phyloP scores from a whole-genome alignment of 2,113 vertebrate genomes.

The Equus przewalskii region DNA sequence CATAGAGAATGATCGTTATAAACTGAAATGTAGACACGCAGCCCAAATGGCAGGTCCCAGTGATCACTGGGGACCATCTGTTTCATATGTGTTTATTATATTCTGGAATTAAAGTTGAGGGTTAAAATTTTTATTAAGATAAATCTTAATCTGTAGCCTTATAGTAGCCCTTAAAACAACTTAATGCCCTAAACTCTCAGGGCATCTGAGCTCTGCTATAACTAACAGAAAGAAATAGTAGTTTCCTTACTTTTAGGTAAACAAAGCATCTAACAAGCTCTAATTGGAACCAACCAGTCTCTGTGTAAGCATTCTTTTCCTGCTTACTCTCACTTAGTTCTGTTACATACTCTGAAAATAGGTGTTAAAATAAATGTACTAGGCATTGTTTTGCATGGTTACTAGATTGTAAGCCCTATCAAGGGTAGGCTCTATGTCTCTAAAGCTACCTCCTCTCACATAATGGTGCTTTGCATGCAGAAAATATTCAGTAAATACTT shows the following conservation, averaged over 20 bases:
- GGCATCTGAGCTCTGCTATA: background rate
- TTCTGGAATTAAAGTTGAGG: background rate
- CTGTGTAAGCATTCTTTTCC: background rate
- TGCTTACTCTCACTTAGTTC: background rate
- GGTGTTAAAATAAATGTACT: background rate
- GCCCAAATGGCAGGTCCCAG: background rate
- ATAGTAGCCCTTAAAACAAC: background rate
- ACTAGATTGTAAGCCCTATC: background rate
- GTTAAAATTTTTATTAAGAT: slow-evolving; percentile 48
- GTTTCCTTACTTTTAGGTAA: background rate
- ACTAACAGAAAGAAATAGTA: background rate
- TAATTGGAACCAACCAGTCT: background rate
- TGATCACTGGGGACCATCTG: background rate
- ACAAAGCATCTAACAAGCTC: background rate
- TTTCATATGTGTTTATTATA: background rate
- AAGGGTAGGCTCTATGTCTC: background rate
- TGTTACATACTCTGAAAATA: background rate
- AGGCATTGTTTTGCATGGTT: background rate
- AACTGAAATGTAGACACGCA: background rate
- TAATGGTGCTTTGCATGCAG: background rate
- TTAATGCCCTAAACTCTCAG: background rate
- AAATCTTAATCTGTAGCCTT: slow-evolving; percentile 1
- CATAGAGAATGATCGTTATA: background rate
- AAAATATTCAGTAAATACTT: background rate
- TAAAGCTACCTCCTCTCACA: background rate